Base-by-base conservation (phyloP, 1,140 invertebrate species). In the Penaeus chinensis region DNA sequence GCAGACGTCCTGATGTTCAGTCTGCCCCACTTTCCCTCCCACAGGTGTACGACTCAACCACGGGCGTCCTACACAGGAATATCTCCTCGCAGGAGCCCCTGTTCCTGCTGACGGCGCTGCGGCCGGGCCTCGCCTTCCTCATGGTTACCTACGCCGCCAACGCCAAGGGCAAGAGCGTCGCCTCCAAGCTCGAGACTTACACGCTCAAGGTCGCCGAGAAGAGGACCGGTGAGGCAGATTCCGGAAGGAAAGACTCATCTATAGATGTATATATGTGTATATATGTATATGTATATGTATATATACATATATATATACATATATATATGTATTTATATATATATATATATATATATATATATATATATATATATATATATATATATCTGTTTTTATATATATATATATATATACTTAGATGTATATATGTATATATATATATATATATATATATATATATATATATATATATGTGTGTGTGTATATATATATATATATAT, bases 121-220 rank as follows among this genome's bases (percentile, higher is more conserved):
- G 92, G 88, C 91, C 95, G 5, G 95, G 95, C 60, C 93, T 94
- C 82, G 94, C 93, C 47, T 96, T 96, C 92, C 94, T 94, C 88
- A 93, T 98, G 76, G 94, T 96, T 80, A 95, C 96, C 85, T 98
- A 97, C 92, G 95, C 96, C 66, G 94, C 95, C 89, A 98, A 98
- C 93, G 95, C 96, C 61, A 97, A 98, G 92, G 97, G 97, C 74
- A 94, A 95, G 85, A 96, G 96, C 88, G 96, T 97, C 90, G 94
- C 95, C 32, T 94, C 95, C 85, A 93, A 96, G 0, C 93, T 98
- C 20, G 96, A 97, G 91, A 96, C 97, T 91, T 96, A 96, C 91
- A 95, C 96, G 87, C 95, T 97, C 90, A 96, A 96, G 91, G 96
- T 97, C 92, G 96, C 96, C 3, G 95, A 96, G 91, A 96, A 95